A percentile compares a stretch with the other conserved stretches of the same genome.
Evolutionary conservation across 2,113 vertebrate genomes (phyloP).

Genomic region (Mustela lutreola): DNA sequence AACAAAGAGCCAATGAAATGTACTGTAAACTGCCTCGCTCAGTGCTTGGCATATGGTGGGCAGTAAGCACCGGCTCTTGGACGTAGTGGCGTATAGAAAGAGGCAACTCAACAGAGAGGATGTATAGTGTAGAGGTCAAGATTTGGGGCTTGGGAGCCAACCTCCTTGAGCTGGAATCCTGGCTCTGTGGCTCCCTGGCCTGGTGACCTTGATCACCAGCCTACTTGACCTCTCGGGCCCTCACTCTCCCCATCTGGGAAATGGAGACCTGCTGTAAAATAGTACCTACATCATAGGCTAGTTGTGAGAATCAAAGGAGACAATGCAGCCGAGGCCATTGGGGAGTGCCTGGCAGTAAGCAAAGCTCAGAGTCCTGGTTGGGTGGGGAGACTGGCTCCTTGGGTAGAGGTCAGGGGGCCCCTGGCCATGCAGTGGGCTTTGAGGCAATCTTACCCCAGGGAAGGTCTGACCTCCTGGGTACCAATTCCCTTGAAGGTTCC

Average conservation of each 20-base stretch:
- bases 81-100: not conserved
- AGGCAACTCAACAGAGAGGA: not conserved
- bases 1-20: not conserved
- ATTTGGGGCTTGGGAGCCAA: not conserved
- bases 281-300: not conserved
- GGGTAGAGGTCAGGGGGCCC: not conserved
- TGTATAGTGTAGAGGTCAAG: rapidly evolving
- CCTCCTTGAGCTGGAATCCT: not conserved
- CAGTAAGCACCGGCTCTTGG: not conserved
- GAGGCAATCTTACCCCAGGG: no score
- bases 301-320: not conserved
- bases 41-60: not conserved
- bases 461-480: not conserved
- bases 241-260: not conserved
- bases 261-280: not conserved
- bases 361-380: not conserved
- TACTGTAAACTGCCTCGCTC: not conserved
- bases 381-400: not conserved
- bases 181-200: not conserved
- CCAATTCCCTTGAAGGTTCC: not conserved
- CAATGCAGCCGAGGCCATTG: not conserved
- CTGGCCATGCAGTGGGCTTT: not conserved
- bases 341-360: not conserved
- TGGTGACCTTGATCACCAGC: not conserved
- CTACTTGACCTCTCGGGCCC: not conserved